phyloP scores from a whole-genome alignment of 2,888 invertebrate genomes.

The Bombylius major region DNA sequence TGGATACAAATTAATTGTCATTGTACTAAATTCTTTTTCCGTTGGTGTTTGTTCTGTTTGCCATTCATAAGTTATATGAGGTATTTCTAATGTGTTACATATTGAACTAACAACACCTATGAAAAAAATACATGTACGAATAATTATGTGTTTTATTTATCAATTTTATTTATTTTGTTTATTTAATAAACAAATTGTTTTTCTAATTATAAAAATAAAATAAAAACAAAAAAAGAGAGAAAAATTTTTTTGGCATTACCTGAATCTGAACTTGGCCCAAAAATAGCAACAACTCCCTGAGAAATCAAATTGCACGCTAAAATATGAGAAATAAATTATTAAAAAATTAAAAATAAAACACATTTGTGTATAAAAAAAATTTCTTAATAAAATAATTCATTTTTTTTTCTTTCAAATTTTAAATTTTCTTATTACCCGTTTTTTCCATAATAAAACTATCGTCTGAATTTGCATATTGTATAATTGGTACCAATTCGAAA shows the following conservation, averaged over 20 bases:
- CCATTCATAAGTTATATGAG: conserved; percentile 50
- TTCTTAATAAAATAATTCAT: background rate
- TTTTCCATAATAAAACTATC: conserved; percentile 34
- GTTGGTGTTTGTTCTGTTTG: conserved; percentile 36
- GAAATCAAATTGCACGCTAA: conserved; percentile 53
- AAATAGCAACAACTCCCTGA: conserved; percentile 57
- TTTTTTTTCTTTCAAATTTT: background rate
- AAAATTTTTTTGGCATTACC: conserved; percentile 18
- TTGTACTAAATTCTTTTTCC: conserved; percentile 37
- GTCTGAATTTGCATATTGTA: conserved; percentile 26
- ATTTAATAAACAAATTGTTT: background rate
- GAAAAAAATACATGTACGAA: background rate
- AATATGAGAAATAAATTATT: conserved; percentile 8
- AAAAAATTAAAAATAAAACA: conserved; percentile 1
- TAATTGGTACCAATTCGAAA: conserved; percentile 27
- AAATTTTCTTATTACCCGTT: conserved; percentile 21
- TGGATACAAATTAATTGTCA: conserved; percentile 59
- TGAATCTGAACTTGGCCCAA: conserved; percentile 45
- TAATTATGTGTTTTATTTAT: background rate
- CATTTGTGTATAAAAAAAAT: background rate
- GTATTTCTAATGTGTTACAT: conserved; percentile 50
- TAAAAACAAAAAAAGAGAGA: too few species aligned
- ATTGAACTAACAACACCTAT: conserved; percentile 39
- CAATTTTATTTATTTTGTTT: too few species aligned
- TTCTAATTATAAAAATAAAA: background rate